Conservation (phyloP, 2,113 vertebrate species). For the Platysteira castanea region DNA sequence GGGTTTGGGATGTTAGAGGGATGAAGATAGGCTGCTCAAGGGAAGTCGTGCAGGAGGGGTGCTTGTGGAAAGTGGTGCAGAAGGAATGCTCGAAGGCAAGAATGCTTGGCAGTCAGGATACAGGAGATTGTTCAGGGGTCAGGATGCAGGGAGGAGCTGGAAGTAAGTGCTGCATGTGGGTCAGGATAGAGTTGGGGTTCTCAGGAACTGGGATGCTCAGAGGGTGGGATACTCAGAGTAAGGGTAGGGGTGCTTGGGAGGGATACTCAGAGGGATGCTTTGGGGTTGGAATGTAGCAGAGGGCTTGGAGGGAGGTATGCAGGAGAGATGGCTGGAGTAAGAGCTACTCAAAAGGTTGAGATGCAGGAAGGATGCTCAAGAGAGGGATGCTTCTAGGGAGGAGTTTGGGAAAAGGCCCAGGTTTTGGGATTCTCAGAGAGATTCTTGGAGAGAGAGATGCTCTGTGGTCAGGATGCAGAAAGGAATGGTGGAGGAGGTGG, state of each 20-base stretch:
- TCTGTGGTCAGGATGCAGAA: not conserved
- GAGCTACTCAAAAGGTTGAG: not conserved
- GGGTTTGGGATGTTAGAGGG: not conserved
- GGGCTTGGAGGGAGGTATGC: not conserved
- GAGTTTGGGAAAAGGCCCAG: not conserved
- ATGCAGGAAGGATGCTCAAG: not conserved
- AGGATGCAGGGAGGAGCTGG: not conserved
- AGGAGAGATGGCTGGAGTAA: not conserved
- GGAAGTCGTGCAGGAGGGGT: not conserved
- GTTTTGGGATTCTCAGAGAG: not conserved
- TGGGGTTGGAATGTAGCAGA: not conserved
- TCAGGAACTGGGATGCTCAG: not conserved
- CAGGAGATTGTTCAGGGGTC: not conserved
- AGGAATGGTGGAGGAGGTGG: not conserved
- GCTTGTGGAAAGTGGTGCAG: not conserved
- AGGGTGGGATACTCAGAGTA: not conserved
- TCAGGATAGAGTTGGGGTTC: not conserved
- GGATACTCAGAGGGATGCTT: not conserved
- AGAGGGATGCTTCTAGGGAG: not conserved
- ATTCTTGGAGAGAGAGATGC: not conserved
- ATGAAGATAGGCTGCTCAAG: not conserved
- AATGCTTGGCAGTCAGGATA: not conserved
- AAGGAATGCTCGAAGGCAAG: not conserved
- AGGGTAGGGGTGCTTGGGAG: not conserved
- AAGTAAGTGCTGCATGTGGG: not conserved